Evolutionary conservation across 2,888 invertebrate genomes (phyloP).

Genomic region (Fragum fragum): DNA sequence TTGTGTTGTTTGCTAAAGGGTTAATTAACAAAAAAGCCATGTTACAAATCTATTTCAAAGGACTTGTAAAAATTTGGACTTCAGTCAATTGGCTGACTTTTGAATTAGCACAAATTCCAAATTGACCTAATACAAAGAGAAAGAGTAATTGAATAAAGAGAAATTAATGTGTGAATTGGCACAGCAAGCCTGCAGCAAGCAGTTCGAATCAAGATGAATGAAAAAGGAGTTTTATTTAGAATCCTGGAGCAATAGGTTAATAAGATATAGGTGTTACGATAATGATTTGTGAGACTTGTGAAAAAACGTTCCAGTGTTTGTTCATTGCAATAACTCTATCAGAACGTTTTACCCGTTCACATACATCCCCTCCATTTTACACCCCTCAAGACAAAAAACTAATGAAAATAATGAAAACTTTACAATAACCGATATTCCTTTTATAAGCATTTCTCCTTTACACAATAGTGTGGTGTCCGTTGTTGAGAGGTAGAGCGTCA

Average conservation of each 20-base stretch:
- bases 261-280: neutral
- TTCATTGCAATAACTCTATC: too few species aligned
- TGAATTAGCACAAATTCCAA: neutral
- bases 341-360: too few species aligned
- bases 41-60: neutral
- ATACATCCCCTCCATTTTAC: too few species aligned
- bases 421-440: too few species aligned
- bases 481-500: too few species aligned
- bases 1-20: too few species aligned
- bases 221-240: neutral
- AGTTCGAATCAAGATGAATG: constrained; percentile 12
- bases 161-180: constrained; percentile 23
- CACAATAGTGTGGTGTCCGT: too few species aligned
- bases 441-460: too few species aligned
- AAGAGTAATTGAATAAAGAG: neutral
- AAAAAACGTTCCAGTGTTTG: too few species aligned
- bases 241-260: neutral
- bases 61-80: neutral
- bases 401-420: too few species aligned
- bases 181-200: neutral
- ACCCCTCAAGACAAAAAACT: too few species aligned
- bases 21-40: neutral
- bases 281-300: too few species aligned
- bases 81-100: constrained; percentile 2
- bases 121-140: constrained; percentile 12